Percentiles rank a stretch among this genome's conserved stretches.
Conservation (phyloP, 2,888 invertebrate species). For the Archips crataeganus region DNA sequence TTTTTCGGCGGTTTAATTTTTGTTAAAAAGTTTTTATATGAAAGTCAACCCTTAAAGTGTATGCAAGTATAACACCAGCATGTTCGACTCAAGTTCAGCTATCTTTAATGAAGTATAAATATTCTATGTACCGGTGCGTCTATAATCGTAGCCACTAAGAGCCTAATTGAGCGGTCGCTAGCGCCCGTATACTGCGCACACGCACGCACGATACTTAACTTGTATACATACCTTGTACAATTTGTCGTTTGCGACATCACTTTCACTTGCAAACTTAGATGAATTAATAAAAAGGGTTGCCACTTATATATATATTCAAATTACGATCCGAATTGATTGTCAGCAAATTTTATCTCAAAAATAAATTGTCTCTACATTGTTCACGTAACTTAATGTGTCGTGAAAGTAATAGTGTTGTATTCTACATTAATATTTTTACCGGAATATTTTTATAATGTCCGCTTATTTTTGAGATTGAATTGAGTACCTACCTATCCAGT, state of each 20-base stretch:
- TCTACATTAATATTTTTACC: neutral
- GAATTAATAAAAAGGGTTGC: slow-evolving; percentile 37
- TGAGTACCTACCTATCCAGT: too few relatives aligned
- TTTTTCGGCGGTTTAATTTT: too few relatives aligned
- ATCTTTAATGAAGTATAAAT: slow-evolving; percentile 7
- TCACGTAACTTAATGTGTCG: neutral
- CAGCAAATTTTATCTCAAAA: neutral
- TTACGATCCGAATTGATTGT: slow-evolving; percentile 1
- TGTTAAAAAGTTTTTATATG: too few relatives aligned
- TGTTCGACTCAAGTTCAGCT: neutral
- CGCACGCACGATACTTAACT: slow-evolving; percentile 42
- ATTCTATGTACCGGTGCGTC: slow-evolving; percentile 2
- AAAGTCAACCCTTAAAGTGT: too few relatives aligned
- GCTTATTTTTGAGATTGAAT: too few relatives aligned
- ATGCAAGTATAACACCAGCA: neutral
- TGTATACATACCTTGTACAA: slow-evolving; percentile 49
- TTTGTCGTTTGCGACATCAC: slow-evolving; percentile 73
- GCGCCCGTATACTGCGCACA: slow-evolving; percentile 48
- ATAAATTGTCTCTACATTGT: neutral
- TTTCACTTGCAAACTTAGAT: slow-evolving; percentile 65
- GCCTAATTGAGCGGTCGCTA: slow-evolving; percentile 41
- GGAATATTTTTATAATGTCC: too few relatives aligned
- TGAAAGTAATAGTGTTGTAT: neutral
- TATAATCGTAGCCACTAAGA: neutral
- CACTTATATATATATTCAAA: slow-evolving; percentile 10